Evolutionary conservation across 2,888 invertebrate species (phyloP).

Genomic region (Teleogryllus oceanicus): DNA sequence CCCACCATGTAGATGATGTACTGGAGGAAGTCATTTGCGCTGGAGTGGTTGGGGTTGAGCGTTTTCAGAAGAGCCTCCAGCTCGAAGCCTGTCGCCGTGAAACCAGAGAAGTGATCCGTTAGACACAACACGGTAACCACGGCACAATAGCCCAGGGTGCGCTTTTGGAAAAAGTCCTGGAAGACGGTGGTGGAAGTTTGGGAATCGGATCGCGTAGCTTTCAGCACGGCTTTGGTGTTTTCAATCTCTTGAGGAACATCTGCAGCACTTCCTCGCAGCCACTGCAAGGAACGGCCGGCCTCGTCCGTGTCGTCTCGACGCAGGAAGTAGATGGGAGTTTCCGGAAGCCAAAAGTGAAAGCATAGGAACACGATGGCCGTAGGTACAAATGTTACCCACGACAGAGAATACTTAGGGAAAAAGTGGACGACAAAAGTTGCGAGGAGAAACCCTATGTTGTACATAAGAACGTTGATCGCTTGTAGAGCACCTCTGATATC

Average conservation of each 20-base stretch:
- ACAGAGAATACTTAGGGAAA: not conserved
- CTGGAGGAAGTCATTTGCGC: not conserved
- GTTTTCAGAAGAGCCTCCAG: not conserved
- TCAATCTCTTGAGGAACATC: not conserved
- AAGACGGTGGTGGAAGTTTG: not conserved
- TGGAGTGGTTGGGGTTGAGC: not conserved
- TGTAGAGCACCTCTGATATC: not conserved
- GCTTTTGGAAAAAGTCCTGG: constrained; percentile 6
- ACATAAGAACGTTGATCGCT: not conserved
- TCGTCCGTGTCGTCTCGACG: not conserved
- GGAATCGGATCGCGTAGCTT: not conserved
- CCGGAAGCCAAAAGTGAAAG: not conserved
- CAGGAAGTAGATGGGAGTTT: not conserved
- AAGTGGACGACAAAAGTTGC: not conserved
- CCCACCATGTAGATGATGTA: constrained; percentile 8
- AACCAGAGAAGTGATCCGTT: not conserved
- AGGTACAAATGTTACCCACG: not conserved
- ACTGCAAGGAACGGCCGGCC: not conserved
- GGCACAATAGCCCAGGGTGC: not conserved
- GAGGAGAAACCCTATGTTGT: not conserved
- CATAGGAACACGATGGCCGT: not conserved
- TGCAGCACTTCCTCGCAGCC: not conserved
- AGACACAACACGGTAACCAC: not conserved
- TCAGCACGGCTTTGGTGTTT: constrained; percentile 5
- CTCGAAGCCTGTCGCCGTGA: not conserved